Conservation (phyloP, 2,797 vertebrate genomes). For the Mus minutoides region DNA sequence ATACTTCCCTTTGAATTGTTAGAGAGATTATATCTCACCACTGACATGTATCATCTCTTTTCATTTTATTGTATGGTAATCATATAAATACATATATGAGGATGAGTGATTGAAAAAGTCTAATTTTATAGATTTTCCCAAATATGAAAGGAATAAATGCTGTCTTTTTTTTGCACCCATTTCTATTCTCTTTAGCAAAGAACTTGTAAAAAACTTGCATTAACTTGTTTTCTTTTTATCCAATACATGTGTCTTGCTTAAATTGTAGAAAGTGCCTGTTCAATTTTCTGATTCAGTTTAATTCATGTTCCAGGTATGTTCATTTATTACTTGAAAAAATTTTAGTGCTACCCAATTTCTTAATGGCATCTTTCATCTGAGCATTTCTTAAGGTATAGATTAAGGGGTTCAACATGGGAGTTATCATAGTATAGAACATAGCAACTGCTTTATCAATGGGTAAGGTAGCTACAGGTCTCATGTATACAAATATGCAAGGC, state of each 20-base stretch:
- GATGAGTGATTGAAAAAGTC: neutral
- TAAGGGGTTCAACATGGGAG: conserved; percentile 75
- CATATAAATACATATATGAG: neutral
- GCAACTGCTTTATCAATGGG: conserved; percentile 72
- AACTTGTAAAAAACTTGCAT: neutral
- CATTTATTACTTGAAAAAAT: neutral
- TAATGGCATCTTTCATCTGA: conserved; percentile 72
- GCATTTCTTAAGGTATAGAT: conserved; percentile 78
- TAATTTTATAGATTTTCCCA: neutral
- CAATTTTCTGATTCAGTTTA: neutral
- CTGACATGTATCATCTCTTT: neutral
- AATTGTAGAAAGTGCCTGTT: neutral
- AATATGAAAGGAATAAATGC: neutral
- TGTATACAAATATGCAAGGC: conserved; percentile 72
- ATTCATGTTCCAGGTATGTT: neutral
- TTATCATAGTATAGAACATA: conserved; percentile 68
- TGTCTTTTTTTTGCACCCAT: neutral
- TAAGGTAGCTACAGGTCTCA: conserved; percentile 66
- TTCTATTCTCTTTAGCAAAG: neutral
- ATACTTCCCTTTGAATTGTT: neutral
- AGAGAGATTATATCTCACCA: neutral
- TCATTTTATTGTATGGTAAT: neutral
- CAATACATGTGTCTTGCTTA: neutral
- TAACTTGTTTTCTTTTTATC: neutral
- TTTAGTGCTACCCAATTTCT: conserved; percentile 1